Evolutionary conservation across 2,797 vertebrate species (phyloP).

Genomic region (Pristis pectinata): DNA sequence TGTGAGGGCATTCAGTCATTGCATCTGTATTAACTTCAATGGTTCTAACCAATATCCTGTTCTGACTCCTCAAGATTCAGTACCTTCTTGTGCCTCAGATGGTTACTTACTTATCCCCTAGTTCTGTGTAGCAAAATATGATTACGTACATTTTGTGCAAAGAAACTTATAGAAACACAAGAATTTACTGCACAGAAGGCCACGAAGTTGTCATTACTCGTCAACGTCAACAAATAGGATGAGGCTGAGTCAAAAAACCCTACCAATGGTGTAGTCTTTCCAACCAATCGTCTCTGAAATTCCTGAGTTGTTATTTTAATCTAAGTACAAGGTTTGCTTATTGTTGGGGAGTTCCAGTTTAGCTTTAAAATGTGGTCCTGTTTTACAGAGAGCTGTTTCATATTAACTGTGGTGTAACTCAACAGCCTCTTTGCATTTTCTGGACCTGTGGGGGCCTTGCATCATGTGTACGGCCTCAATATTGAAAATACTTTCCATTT

Average conservation of each 20-base stretch:
- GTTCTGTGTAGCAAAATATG: not conserved
- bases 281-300: not conserved
- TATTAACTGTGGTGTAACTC: not conserved
- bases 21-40: not conserved
- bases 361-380: not conserved
- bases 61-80: not conserved
- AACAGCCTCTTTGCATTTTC: not conserved
- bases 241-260: not conserved
- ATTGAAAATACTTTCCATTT: conserved; percentile 6
- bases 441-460: no score
- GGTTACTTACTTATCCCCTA: not conserved
- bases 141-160: not conserved
- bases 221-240: not conserved
- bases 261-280: not conserved
- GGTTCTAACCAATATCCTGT: not conserved
- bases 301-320: not conserved
- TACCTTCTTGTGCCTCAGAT: not conserved
- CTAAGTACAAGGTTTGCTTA: not conserved
- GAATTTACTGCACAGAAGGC: not conserved
- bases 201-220: not conserved
- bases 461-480: not conserved
- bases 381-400: not conserved
- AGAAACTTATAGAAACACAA: not conserved
- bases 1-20: not conserved
- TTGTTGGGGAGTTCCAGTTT: not conserved